Percentiles rank a stretch among this genome's conserved stretches.
Evolutionary conservation across 2,888 invertebrate genomes (phyloP).

Genomic region (Lasioglossum lativentre): DNA sequence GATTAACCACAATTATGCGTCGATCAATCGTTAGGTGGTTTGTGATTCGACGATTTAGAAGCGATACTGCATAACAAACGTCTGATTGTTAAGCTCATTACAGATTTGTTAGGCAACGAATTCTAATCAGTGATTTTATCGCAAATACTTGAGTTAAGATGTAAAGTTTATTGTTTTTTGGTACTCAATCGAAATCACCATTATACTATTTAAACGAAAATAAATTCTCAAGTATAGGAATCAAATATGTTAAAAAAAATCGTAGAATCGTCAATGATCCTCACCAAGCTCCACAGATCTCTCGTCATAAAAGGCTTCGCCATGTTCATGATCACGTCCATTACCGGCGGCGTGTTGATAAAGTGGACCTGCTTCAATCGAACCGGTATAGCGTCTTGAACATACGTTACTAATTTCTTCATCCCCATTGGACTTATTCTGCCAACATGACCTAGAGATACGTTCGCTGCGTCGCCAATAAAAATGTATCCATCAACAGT

Average conservation of each 20-base stretch:
- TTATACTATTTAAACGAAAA: no score
- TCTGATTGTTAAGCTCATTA: not conserved
- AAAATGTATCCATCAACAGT: conserved; percentile 87
- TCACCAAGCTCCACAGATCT: conserved; percentile 84
- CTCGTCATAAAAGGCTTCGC: conserved; percentile 91
- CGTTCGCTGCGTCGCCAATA: conserved; percentile 87
- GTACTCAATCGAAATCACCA: no score
- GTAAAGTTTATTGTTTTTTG: no score
- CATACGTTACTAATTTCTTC: conserved; percentile 88
- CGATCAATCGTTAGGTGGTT: not conserved
- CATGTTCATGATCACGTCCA: conserved; percentile 89
- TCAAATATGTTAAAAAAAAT: no score
- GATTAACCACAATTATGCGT: not conserved
- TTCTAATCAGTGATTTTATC: no score
- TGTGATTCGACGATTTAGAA: not conserved
- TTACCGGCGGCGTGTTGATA: conserved; percentile 88
- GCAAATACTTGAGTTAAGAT: no score
- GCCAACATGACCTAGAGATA: conserved; percentile 88
- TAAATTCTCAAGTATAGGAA: no score
- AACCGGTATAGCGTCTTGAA: conserved; percentile 90
- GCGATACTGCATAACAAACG: not conserved
- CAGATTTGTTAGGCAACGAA: not conserved
- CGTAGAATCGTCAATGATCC: not conserved
- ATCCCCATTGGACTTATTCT: conserved; percentile 87
- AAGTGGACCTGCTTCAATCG: conserved; percentile 89